Base-by-base conservation (phyloP, 2,113 vertebrate genomes). In the Salminus brasiliensis region DNA sequence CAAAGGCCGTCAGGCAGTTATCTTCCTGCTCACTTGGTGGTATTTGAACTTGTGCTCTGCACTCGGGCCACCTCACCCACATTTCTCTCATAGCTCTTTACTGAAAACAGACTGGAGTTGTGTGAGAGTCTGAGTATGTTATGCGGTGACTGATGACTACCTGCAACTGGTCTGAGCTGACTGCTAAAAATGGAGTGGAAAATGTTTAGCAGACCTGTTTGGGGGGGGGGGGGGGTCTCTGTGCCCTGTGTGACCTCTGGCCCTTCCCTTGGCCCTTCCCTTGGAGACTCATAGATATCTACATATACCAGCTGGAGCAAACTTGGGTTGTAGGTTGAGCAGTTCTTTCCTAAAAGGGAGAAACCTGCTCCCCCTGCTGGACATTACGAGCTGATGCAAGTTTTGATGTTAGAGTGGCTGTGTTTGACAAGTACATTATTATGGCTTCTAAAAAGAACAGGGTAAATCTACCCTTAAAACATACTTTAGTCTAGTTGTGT, bases 301-400 rank as follows among this genome's bases (percentile, higher is more conserved):
- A 30, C 78, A 47, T 70, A 73, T 13, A 30, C 34, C 39, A 34
- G 36, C 34, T n/a, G 39, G 73, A 66, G 63, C 34, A 77, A 18
- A 29, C 7, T 34, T 43, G 43, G 5, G 30, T 63, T 72, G 68
- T 84, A 18, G 41, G 25, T 79, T 79, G 87, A 78, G 85, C 85
- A 82, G 89, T 83, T 66, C 30, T 1, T 16, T 32, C 16, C n/a
- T 34, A n/a, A 36, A 32, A 36, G 34, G 62, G 23, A 34, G 32
- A 49, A 43, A 9, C 62, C 53, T 73, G 83, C 89, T 86, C 91
- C 92, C 87, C 82, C 91, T 88, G 84, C 67, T 91, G 92, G 92
- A 78, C 72, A 81, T 15, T 72, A 13, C 27, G 6, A 5, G 32
- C 62, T 66, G 82, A 76, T 90, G 47, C 76, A 72, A 15, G 7